These are phyloP conservation scores for Eupithecia subfuscata DNA, from an alignment of 2,888 invertebrate species.

Conservation along the genomic window DNA sequence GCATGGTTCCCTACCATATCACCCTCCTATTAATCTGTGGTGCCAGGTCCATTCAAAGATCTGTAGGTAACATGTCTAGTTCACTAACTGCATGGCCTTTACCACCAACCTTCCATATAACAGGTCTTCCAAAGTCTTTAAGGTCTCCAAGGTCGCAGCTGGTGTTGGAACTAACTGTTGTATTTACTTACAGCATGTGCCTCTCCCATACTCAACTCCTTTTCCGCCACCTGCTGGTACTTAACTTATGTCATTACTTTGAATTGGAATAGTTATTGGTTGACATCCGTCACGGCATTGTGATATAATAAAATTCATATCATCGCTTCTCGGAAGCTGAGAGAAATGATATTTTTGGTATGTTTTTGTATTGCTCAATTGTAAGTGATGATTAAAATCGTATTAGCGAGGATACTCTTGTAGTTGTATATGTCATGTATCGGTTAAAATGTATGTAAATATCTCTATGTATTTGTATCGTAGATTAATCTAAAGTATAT, in stretches of 20 bases:
- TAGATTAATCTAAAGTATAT: conserved; percentile 75
- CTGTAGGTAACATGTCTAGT: conserved; percentile 60
- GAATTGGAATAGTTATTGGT: conserved; percentile 9
- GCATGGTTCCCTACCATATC: conserved; percentile 68
- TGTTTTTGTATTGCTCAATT: conserved; percentile 79
- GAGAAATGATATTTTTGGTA: conserved; percentile 78
- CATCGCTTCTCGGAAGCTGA: conserved; percentile 72
- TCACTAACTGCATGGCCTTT: conserved; percentile 68
- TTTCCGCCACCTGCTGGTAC: conserved; percentile 53
- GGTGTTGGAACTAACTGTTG: conserved; percentile 67
- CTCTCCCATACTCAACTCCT: conserved; percentile 64
- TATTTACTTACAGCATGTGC: conserved; percentile 67
- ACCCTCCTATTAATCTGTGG: conserved; percentile 69
- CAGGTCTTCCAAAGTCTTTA: conserved; percentile 42
- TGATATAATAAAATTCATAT: conserved; percentile 75
- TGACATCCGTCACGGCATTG: conserved; percentile 52
- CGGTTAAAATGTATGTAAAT: conserved; percentile 48
- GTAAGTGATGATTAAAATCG: conserved; percentile 65
- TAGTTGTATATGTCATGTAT: conserved; percentile 58
- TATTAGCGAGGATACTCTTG: conserved; percentile 58
- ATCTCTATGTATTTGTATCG: conserved; percentile 62
- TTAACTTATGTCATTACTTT: conserved; percentile 19
- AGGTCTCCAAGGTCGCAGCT: conserved; percentile 36
- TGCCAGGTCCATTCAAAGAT: conserved; percentile 40
- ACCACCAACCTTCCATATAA: conserved; percentile 53